Conservation (phyloP, 2,797 vertebrate species). For the Ambastaia sidthimunki region DNA sequence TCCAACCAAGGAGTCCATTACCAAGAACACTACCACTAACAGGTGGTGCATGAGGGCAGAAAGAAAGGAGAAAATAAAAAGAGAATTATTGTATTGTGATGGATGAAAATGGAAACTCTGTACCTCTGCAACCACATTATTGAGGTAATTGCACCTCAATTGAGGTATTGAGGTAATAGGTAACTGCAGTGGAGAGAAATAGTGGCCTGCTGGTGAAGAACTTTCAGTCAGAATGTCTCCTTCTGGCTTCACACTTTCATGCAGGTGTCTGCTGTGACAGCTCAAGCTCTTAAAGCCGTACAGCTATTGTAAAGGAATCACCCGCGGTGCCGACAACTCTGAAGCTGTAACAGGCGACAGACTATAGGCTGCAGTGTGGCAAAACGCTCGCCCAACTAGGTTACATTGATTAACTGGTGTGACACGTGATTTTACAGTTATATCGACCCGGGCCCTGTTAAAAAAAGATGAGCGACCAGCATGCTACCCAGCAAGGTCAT, state of each 20-base stretch:
- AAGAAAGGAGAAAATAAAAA: constrained; percentile 13
- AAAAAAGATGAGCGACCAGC: constrained; percentile 13
- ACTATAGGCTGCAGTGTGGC: background rate
- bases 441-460: background rate
- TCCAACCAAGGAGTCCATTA: constrained; percentile 19
- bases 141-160: background rate
- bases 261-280: background rate
- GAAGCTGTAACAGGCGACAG: constrained; percentile 12
- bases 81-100: background rate
- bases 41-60: background rate
- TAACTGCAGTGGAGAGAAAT: constrained; percentile 16
- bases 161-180: too few species aligned
- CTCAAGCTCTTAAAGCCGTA: too few species aligned
- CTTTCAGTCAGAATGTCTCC: constrained; percentile 47
- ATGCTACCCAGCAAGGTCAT: constrained; percentile 1
- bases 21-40: background rate
- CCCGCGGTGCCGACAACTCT: constrained; percentile 24
- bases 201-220: constrained; percentile 19
- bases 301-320: constrained; percentile 15
- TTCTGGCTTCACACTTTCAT: constrained; percentile 21
- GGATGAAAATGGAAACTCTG: background rate
- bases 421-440: constrained; percentile 23
- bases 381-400: background rate
- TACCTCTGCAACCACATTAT: constrained; percentile 8
- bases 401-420: constrained; percentile 17